phyloP scores from a whole-genome alignment of 2,888 invertebrate genomes.

The Tenthredo amoena region DNA sequence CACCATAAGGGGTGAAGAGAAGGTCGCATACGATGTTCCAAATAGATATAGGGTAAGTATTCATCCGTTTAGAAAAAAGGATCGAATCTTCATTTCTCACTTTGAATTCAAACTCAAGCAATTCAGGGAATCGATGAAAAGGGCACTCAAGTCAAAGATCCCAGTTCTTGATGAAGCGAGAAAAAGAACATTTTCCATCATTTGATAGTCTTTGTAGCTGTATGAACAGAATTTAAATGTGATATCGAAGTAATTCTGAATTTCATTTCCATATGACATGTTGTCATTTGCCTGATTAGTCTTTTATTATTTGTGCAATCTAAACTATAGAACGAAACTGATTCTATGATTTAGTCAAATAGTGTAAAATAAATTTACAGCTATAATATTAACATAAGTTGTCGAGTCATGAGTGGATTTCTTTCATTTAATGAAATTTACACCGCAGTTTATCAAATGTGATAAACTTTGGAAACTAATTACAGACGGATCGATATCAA shows the following conservation, averaged over 20 bases:
- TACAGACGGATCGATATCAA: conserved; percentile 28
- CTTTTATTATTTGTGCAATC: neutral
- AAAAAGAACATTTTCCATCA: neutral
- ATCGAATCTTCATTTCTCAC: neutral
- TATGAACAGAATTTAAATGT: neutral
- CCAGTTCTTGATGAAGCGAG: neutral
- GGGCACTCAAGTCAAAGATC: neutral
- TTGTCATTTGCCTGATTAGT: neutral
- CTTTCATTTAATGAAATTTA: neutral
- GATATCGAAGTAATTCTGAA: neutral
- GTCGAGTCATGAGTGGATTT: neutral
- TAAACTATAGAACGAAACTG: neutral
- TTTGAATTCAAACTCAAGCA: neutral
- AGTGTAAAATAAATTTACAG: neutral
- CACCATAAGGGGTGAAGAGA: conserved; percentile 27
- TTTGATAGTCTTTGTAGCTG: neutral
- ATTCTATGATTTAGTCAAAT: neutral
- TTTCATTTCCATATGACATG: neutral
- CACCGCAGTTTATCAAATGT: neutral
- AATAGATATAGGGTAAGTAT: conserved; percentile 47
- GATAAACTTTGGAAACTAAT: neutral
- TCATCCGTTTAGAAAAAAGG: neutral
- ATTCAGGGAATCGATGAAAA: neutral
- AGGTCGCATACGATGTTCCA: conserved; percentile 41
- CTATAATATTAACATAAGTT: neutral